Conservation (phyloP, 1,140 invertebrate species). For the Drosophila suzukii region DNA sequence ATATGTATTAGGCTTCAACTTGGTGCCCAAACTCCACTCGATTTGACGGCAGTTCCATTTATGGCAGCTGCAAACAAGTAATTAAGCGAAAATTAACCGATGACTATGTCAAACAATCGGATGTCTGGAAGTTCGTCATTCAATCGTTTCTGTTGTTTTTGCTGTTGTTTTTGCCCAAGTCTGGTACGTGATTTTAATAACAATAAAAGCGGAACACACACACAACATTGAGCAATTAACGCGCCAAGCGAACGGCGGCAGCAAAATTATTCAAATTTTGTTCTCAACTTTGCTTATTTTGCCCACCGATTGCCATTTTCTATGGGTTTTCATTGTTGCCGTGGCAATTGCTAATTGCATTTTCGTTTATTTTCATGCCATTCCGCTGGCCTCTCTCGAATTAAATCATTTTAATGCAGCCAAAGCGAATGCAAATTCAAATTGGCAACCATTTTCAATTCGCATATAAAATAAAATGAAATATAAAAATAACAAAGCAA, state of each 20-base stretch:
- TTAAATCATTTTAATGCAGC: conserved; percentile 69
- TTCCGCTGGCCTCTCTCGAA: conserved; percentile 33
- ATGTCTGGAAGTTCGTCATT: conserved; percentile 53
- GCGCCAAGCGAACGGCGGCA: conserved; percentile 30
- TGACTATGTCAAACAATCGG: conserved; percentile 67
- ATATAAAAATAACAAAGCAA: conserved; percentile 40
- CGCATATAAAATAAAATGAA: conserved; percentile 25
- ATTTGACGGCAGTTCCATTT: conserved; percentile 29
- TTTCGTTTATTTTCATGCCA: conserved; percentile 52
- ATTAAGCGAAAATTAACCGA: conserved; percentile 76
- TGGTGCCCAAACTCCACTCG: neutral
- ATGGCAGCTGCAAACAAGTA: conserved; percentile 64
- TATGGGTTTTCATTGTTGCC: conserved; percentile 32
- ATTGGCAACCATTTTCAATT: conserved; percentile 42
- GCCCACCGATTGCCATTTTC: conserved; percentile 60
- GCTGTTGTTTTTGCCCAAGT: conserved; percentile 35
- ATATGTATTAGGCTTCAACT: conserved; percentile 3
- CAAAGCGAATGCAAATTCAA: conserved; percentile 50
- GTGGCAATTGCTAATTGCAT: conserved; percentile 65
- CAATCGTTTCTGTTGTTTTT: conserved; percentile 20
- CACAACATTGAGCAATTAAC: conserved; percentile 74
- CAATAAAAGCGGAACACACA: conserved; percentile 62
- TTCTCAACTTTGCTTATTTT: conserved; percentile 53
- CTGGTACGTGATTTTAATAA: conserved; percentile 78
- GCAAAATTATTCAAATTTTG: conserved; percentile 51